Percentiles rank a stretch among this genome's conserved stretches.
Evolutionary conservation across 30 jellyfish, hydroid and myxozoan genomes (phyloP).

Genomic region (Catostylus mosaicus): DNA sequence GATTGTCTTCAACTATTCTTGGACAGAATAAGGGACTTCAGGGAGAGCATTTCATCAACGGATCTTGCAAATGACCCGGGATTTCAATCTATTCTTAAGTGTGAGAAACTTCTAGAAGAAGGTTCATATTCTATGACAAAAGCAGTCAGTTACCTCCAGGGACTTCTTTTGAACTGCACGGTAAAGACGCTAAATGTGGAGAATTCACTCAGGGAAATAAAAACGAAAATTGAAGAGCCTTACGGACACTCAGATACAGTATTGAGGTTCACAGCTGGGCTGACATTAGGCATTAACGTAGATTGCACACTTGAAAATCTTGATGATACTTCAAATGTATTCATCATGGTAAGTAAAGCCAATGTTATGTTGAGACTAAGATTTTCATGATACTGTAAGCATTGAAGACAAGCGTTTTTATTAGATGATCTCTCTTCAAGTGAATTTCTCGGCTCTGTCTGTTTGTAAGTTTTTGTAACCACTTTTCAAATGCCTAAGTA

Average conservation of each 20-base stretch:
- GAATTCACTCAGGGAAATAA: constrained; percentile 76
- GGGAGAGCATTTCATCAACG: constrained; percentile 57
- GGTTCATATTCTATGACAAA: constrained; percentile 76
- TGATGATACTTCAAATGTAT: constrained; percentile 71
- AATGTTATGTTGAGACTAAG: no score
- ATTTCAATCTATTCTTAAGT: constrained; percentile 55
- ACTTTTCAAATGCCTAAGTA: no score
- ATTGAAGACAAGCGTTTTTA: neutral
- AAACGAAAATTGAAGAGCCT: constrained; percentile 77
- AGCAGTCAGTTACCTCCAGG: constrained; percentile 70
- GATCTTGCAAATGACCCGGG: constrained; percentile 43
- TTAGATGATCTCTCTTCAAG: neutral
- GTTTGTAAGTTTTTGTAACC: neutral
- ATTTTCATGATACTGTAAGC: no score
- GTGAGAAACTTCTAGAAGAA: constrained; percentile 84
- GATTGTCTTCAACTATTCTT: constrained; percentile 76
- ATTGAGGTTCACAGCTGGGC: constrained; percentile 85
- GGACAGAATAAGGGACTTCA: constrained; percentile 76
- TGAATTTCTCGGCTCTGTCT: neutral
- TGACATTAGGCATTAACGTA: constrained; percentile 69
- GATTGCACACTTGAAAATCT: constrained; percentile 74
- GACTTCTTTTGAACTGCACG: constrained; percentile 69
- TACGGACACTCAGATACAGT: constrained; percentile 70
- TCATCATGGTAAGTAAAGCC: constrained; percentile 58
- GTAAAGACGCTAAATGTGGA: constrained; percentile 49